Percentiles rank a stretch among this genome's conserved stretches.
phyloP scores from a whole-genome alignment of 92 coral and sea anemone species.

The Chrysogorgia sp. region DNA sequence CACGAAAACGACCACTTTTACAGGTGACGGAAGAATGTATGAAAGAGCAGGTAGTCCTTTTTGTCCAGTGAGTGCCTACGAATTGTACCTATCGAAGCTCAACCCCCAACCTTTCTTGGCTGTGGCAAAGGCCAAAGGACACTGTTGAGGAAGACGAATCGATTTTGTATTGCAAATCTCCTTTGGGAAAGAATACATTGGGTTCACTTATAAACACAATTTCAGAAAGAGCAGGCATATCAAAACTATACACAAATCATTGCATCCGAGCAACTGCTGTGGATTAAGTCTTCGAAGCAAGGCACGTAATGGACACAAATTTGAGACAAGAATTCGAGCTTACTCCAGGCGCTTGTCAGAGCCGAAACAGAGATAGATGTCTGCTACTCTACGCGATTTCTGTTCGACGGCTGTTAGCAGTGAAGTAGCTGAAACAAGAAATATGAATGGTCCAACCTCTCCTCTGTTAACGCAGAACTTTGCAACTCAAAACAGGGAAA shows the following conservation, averaged over 20 bases:
- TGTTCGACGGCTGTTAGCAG: too few relatives aligned
- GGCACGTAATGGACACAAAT: slow-evolving; percentile 37
- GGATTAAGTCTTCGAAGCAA: slow-evolving; percentile 48
- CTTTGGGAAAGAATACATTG: slow-evolving; percentile 47
- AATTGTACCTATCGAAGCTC: slow-evolving; percentile 48
- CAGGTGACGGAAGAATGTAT: slow-evolving; percentile 4
- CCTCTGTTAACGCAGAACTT: slow-evolving; percentile 43
- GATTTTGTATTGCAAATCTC: slow-evolving; percentile 51
- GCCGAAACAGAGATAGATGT: slow-evolving; percentile 38
- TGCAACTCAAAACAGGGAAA: slow-evolving; percentile 8
- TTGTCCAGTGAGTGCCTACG: slow-evolving; percentile 20
- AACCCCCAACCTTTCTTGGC: slow-evolving; percentile 45
- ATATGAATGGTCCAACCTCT: slow-evolving; percentile 24
- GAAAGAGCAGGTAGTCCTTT: not conserved
- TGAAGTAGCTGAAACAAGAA: too few relatives aligned
- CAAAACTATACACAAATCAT: slow-evolving; percentile 53
- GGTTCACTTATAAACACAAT: slow-evolving; percentile 50
- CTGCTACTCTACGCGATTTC: slow-evolving; percentile 39
- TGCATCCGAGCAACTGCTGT: slow-evolving; percentile 55
- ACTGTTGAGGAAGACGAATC: slow-evolving; percentile 9
- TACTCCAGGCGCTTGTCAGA: slow-evolving; percentile 37
- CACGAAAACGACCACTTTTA: slow-evolving; percentile 25
- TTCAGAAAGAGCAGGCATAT: slow-evolving; percentile 58
- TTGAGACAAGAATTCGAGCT: slow-evolving; percentile 49
- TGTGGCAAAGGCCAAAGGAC: slow-evolving; percentile 64